Evolutionary conservation across 2,113 vertebrate genomes (phyloP).

Genomic region (Fregata magnificens): DNA sequence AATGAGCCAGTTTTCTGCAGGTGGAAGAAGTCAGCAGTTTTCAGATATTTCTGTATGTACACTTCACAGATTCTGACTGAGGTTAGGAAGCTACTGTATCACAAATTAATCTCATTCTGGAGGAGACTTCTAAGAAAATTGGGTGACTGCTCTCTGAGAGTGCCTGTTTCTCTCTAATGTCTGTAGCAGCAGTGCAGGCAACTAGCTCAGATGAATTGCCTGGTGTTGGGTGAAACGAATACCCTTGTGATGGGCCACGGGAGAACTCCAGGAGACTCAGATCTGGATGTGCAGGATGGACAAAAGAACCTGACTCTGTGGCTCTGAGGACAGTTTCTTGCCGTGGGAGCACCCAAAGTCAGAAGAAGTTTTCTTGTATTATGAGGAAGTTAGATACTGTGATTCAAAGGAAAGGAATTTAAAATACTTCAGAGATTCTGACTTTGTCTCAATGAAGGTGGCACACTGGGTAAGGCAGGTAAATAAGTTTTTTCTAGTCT

Average conservation of each 20-base stretch:
- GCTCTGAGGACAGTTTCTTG: neutral
- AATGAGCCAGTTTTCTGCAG: slow-evolving; percentile 3
- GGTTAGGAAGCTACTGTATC: slow-evolving; percentile 16
- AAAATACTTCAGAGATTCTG: neutral
- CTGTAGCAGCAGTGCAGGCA: neutral
- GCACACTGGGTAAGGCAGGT: accelerated
- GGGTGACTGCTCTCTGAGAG: neutral
- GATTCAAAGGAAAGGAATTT: neutral
- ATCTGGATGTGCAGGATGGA: neutral
- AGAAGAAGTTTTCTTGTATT: neutral
- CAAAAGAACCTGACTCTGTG: neutral
- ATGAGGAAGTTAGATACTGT: neutral
- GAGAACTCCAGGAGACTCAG: neutral
- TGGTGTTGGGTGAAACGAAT: neutral
- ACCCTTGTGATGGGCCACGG: accelerated
- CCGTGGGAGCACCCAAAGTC: neutral
- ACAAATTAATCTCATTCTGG: slow-evolving; percentile 38
- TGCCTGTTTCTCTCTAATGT: neutral
- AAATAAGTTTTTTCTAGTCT: neutral
- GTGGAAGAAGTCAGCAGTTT: slow-evolving; percentile 36
- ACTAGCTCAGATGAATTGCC: neutral
- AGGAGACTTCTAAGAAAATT: slow-evolving; percentile 14
- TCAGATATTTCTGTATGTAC: neutral
- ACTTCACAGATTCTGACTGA: slow-evolving; percentile 1
- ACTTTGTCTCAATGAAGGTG: neutral